These are phyloP conservation scores for Melieria omissa DNA, from an alignment of 2,888 invertebrate genomes.

Conservation along the genomic window DNA sequence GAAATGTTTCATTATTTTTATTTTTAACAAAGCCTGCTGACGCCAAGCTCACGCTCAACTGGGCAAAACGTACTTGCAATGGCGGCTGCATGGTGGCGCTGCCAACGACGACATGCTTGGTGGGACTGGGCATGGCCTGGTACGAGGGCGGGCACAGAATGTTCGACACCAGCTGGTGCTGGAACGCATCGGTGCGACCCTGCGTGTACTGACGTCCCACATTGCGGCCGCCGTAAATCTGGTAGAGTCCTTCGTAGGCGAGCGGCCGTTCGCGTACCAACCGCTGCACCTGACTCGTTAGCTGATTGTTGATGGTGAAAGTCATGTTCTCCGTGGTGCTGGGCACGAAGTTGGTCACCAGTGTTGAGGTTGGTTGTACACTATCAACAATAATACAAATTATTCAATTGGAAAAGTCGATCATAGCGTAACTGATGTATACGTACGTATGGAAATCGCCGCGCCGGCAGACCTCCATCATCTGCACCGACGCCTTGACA, in stretches of 20 bases:
- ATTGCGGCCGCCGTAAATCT: constrained; percentile 75
- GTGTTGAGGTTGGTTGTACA: constrained; percentile 70
- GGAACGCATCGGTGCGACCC: constrained; percentile 83
- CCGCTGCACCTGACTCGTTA: constrained; percentile 79
- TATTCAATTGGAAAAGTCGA: background rate
- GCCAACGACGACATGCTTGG: constrained; percentile 70
- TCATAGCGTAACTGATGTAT: background rate
- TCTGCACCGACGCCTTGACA: constrained; percentile 96
- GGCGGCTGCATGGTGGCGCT: constrained; percentile 69
- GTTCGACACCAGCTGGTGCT: constrained; percentile 92
- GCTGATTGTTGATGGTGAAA: constrained; percentile 92
- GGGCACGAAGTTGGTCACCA: constrained; percentile 81
- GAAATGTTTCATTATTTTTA: constrained; percentile 25
- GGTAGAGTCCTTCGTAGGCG: constrained; percentile 78
- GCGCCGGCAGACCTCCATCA: constrained; percentile 89
- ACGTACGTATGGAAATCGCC: constrained; percentile 68
- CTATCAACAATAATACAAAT: constrained; percentile 46
- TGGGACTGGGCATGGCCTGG: constrained; percentile 81
- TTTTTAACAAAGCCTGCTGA: constrained; percentile 10
- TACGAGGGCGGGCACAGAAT: constrained; percentile 91
- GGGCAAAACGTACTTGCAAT: constrained; percentile 56
- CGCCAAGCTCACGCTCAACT: background rate
- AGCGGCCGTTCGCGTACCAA: constrained; percentile 78
- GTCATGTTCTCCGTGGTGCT: constrained; percentile 86
- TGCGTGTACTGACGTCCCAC: constrained; percentile 77